A percentile compares a stretch with the other conserved stretches of the same genome.
Conservation (phyloP, 2,113 vertebrate species). For the Poeciliopsis retropinna region DNA sequence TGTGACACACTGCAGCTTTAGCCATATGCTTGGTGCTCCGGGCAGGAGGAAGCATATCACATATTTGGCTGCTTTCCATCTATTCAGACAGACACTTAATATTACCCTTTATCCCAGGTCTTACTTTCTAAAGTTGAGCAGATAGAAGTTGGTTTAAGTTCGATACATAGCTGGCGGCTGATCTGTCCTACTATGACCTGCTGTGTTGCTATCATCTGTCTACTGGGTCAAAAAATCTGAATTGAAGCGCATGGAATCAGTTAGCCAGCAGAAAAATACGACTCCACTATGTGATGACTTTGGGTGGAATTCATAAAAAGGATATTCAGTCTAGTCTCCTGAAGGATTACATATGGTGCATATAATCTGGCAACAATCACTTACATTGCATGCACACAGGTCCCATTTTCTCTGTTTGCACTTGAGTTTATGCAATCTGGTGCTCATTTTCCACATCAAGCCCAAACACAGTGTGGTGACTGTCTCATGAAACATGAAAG, state of each 20-base stretch:
- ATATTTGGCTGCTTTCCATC: slow-evolving; percentile 56
- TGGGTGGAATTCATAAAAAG: slow-evolving; percentile 49
- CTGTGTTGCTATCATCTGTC: slow-evolving; percentile 48
- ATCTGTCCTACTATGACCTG: slow-evolving; percentile 62
- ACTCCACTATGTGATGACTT: slow-evolving; percentile 40
- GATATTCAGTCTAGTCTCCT: slow-evolving; percentile 41
- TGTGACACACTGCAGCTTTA: slow-evolving; percentile 27
- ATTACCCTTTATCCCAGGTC: slow-evolving; percentile 71
- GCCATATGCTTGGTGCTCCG: slow-evolving; percentile 15
- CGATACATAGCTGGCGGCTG: slow-evolving; percentile 59
- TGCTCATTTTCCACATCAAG: slow-evolving; percentile 71
- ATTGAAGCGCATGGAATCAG: slow-evolving; percentile 56
- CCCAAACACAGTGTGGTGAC: slow-evolving; percentile 63
- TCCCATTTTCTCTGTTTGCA: slow-evolving; percentile 65
- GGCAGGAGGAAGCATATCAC: slow-evolving; percentile 25
- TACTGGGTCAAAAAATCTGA: slow-evolving; percentile 33
- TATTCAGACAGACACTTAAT: slow-evolving; percentile 72
- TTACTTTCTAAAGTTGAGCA: slow-evolving; percentile 62
- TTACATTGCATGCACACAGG: slow-evolving; percentile 52
- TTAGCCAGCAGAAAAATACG: slow-evolving; percentile 45
- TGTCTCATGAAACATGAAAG: slow-evolving; percentile 70
- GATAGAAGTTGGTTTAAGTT: slow-evolving; percentile 73
- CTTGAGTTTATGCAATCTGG: slow-evolving; percentile 64
- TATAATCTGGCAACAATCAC: slow-evolving; percentile 67
- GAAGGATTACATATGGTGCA: slow-evolving; percentile 57